phyloP scores from a whole-genome alignment of 2,888 invertebrate genomes.

The Parapristionchus giblindavisi region DNA sequence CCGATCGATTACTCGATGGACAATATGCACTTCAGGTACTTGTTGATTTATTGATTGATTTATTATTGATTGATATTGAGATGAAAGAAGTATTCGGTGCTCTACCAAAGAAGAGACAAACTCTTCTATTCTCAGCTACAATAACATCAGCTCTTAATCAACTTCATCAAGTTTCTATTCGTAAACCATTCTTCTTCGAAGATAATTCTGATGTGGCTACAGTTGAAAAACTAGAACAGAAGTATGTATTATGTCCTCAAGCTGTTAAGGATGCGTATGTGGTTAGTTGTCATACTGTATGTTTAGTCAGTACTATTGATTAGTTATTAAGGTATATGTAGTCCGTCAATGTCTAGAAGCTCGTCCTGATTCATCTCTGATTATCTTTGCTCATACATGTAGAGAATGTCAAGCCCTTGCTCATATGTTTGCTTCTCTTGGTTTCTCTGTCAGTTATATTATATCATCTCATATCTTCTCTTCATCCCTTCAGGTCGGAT shows the following conservation, averaged over 20 bases:
- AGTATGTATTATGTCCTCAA: conserved; percentile 88
- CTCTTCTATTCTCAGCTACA: conserved; percentile 79
- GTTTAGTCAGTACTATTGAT: too few relatives aligned
- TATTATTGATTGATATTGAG: conserved; percentile 65
- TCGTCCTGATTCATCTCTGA: conserved; percentile 83
- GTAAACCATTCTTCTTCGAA: conserved; percentile 74
- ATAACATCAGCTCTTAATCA: conserved; percentile 84
- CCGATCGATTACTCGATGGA: conserved; percentile 82
- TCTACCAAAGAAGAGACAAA: conserved; percentile 72
- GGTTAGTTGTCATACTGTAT: conserved; percentile 53
- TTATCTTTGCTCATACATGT: conserved; percentile 94
- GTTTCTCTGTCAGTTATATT: conserved; percentile 57
- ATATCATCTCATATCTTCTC: background rate
- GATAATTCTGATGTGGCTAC: conserved; percentile 72
- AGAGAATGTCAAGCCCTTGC: conserved; percentile 67
- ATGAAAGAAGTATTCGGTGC: conserved; percentile 81
- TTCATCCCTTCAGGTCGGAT: conserved; percentile 68
- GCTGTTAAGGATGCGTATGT: conserved; percentile 78
- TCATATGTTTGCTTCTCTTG: conserved; percentile 66
- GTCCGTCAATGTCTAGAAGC: conserved; percentile 79
- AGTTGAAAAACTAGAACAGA: conserved; percentile 84
- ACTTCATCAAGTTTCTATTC: conserved; percentile 74
- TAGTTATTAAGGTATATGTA: conserved; percentile 53
- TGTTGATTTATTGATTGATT: background rate
- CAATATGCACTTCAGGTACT: conserved; percentile 66